phyloP scores from a whole-genome alignment of 2,888 invertebrate genomes.

The Melinopterus prodromus region DNA sequence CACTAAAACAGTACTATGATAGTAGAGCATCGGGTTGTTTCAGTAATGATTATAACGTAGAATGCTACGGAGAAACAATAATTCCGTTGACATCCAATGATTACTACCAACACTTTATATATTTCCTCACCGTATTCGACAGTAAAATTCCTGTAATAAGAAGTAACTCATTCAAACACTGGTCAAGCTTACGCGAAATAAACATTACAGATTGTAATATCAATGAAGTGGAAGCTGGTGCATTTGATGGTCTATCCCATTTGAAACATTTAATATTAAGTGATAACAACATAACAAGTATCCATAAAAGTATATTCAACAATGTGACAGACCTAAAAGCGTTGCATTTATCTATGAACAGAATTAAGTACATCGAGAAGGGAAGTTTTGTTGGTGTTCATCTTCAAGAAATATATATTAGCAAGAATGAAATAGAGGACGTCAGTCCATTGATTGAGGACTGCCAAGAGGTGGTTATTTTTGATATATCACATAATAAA shows the following conservation, averaged over 20 bases:
- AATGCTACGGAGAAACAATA: too few relatives aligned
- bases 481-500: slow-evolving; percentile 26
- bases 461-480: not conserved
- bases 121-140: too few relatives aligned
- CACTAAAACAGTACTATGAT: too few relatives aligned
- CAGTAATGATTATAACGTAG: too few relatives aligned
- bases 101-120: too few relatives aligned
- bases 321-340: not conserved
- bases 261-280: slow-evolving; percentile 5
- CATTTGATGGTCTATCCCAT: slow-evolving; percentile 11
- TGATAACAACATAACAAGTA: slow-evolving; percentile 1
- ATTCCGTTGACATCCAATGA: too few relatives aligned
- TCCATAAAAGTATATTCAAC: slow-evolving; percentile 17
- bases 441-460: slow-evolving; percentile 1
- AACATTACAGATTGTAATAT: slow-evolving; percentile 7
- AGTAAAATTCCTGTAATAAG: too few relatives aligned
- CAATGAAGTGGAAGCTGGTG: slow-evolving; percentile 6
- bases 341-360: slow-evolving; percentile 18
- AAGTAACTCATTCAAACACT: too few relatives aligned
- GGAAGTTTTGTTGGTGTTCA: not conserved
- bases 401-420: not conserved
- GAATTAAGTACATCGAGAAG: slow-evolving; percentile 18
- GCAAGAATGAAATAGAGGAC: slow-evolving; percentile 14
- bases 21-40: too few relatives aligned
- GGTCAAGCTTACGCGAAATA: not conserved